Evolutionary conservation across 2,888 invertebrate species (phyloP).

Genomic region (Aricia artaxerxes): DNA sequence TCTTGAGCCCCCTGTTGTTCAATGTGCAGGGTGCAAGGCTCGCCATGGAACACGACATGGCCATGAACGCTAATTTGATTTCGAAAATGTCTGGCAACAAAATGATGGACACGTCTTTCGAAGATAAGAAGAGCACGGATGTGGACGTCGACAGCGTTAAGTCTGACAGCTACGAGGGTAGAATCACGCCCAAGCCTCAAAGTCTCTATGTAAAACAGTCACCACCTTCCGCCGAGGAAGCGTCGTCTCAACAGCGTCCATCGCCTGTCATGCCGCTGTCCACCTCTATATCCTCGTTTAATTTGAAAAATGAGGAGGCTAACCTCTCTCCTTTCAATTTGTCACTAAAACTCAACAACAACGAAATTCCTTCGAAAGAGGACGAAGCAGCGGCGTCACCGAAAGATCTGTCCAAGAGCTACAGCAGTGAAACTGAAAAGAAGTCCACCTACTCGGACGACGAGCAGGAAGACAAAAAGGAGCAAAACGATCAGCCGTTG

Average conservation of each 20-base stretch:
- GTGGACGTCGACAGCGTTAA: slow-evolving; percentile 58
- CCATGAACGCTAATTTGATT: slow-evolving; percentile 76
- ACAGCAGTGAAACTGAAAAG: slow-evolving; percentile 56
- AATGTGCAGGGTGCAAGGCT: slow-evolving; percentile 78
- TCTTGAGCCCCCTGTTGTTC: slow-evolving; percentile 84
- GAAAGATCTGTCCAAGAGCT: slow-evolving; percentile 65
- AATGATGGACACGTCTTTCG: slow-evolving; percentile 69
- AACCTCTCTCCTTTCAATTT: slow-evolving; percentile 66
- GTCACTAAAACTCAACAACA: slow-evolving; percentile 61
- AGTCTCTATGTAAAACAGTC: slow-evolving; percentile 79
- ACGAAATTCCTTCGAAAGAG: slow-evolving; percentile 54
- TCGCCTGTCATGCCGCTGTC: slow-evolving; percentile 83
- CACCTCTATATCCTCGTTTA: slow-evolving; percentile 60
- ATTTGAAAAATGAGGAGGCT: slow-evolving; percentile 60
- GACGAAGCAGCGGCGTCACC: slow-evolving; percentile 56
- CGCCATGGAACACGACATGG: slow-evolving; percentile 75
- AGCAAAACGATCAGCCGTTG: slow-evolving; percentile 84
- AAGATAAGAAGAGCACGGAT: slow-evolving; percentile 65
- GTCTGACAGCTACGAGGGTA: slow-evolving; percentile 64
- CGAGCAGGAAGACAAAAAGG: slow-evolving; percentile 65
- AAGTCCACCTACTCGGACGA: slow-evolving; percentile 61
- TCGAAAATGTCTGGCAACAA: slow-evolving; percentile 70
- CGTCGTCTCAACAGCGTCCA: slow-evolving; percentile 81
- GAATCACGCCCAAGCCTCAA: slow-evolving; percentile 78
- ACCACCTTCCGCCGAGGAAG: slow-evolving; percentile 84